phyloP scores from a whole-genome alignment of 2,113 vertebrate genomes.

The Diphyllodes magnificus region DNA sequence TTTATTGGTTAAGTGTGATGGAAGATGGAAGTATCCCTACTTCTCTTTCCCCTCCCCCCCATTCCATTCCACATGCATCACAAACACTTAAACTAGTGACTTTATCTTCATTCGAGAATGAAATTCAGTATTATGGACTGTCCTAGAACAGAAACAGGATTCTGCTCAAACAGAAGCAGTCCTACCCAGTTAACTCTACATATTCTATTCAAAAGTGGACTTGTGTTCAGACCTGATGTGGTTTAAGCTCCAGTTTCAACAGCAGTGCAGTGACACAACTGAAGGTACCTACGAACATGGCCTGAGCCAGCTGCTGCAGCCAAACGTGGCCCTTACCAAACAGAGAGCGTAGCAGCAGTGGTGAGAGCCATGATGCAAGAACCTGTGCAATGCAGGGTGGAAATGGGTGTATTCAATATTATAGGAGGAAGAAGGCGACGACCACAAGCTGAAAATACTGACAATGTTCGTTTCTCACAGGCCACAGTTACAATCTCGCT shows the following conservation, averaged over 20 bases:
- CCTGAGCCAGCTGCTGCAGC: neutral
- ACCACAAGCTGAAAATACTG: conserved; percentile 89
- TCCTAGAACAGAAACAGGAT: neutral
- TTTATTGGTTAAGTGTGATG: neutral
- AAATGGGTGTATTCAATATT: conserved; percentile 83
- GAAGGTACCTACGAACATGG: neutral
- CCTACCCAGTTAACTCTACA: neutral
- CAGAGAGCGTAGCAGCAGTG: conserved; percentile 84
- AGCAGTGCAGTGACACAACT: neutral
- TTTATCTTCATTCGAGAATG: neutral
- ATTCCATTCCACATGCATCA: neutral
- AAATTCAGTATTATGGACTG: neutral
- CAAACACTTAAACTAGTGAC: neutral
- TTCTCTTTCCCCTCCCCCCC: neutral
- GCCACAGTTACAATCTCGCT: conserved; percentile 90
- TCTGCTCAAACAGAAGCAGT: neutral
- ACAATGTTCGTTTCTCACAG: conserved; percentile 89
- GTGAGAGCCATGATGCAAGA: conserved; percentile 92
- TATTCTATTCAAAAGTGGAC: neutral
- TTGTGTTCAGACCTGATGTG: neutral
- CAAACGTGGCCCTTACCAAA: conserved; percentile 78
- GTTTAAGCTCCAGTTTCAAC: neutral
- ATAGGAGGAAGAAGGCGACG: conserved; percentile 91
- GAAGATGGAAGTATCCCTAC: neutral
- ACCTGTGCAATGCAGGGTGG: conserved; percentile 88